Conservation (phyloP, 2,113 vertebrate species). For the Procavia capensis region DNA sequence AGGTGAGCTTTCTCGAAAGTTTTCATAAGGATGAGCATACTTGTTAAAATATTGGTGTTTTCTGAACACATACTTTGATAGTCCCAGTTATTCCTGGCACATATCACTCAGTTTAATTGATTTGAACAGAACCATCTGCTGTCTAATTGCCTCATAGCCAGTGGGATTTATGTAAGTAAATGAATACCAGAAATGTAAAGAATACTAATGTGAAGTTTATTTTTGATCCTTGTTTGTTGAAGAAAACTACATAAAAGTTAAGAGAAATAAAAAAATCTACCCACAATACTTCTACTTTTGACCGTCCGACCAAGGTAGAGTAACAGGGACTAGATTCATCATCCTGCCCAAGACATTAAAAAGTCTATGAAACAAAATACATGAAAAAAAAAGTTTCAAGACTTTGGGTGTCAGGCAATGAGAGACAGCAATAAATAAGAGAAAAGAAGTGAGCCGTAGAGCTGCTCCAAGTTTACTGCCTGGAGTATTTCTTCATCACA, state of each 20-base stretch:
- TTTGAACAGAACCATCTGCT: conserved; percentile 86
- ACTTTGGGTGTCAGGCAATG: not conserved
- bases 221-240: conserved; percentile 75
- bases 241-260: conserved; percentile 67
- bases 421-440: not conserved
- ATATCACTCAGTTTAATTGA: conserved; percentile 84
- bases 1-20: not conserved
- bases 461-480: not conserved
- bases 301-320: not conserved
- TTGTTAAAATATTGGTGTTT: conserved; percentile 45
- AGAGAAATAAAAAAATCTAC: conserved; percentile 60
- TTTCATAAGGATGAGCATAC: conserved; percentile 39
- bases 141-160: conserved; percentile 85
- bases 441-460: not conserved
- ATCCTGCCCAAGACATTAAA: not conserved
- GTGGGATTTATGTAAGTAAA: conserved; percentile 86
- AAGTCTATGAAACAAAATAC: not conserved
- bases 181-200: conserved; percentile 76
- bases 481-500: not conserved
- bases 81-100: conserved; percentile 76
- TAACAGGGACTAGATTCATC: not conserved
- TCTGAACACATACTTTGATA: conserved; percentile 52
- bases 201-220: conserved; percentile 82
- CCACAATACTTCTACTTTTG: not conserved
- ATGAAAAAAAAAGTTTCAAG: not conserved